phyloP scores from a whole-genome alignment of 1,140 invertebrate genomes.

The Chironomus tepperi region DNA sequence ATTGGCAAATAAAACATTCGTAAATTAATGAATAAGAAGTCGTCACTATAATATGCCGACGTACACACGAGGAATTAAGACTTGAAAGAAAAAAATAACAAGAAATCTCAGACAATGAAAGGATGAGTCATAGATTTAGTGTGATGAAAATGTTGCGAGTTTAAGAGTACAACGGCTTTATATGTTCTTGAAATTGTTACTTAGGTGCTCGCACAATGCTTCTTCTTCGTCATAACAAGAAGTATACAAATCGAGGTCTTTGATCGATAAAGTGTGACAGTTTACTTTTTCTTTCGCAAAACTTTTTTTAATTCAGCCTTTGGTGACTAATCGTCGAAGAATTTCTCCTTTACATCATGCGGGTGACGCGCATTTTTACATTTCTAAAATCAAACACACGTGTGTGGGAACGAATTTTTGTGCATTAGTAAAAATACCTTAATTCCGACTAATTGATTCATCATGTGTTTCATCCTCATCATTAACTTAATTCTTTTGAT shows the following conservation, averaged over 20 bases:
- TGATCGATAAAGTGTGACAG: conserved; percentile 18
- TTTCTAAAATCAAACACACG: neutral
- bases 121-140: neutral
- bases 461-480: neutral
- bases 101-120: conserved; percentile 8
- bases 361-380: neutral
- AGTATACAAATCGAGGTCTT: neutral
- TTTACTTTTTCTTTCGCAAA: neutral
- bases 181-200: neutral
- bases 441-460: conserved; percentile 2
- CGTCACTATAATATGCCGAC: too few species aligned
- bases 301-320: neutral
- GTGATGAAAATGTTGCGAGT: conserved; percentile 5
- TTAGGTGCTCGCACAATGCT: neutral
- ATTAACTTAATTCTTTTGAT: neutral
- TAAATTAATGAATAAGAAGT: too few species aligned
- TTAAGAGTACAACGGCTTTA: neutral
- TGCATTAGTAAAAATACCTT: neutral
- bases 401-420: neutral
- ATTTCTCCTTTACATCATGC: neutral
- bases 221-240: neutral
- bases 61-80: too few species aligned
- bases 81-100: too few species aligned
- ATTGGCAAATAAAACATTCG: too few species aligned
- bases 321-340: conserved; percentile 6